A percentile compares a stretch with the other conserved stretches of the same genome.
Conservation (phyloP, 2,888 invertebrate genomes). For the Limnephilus lunatus region DNA sequence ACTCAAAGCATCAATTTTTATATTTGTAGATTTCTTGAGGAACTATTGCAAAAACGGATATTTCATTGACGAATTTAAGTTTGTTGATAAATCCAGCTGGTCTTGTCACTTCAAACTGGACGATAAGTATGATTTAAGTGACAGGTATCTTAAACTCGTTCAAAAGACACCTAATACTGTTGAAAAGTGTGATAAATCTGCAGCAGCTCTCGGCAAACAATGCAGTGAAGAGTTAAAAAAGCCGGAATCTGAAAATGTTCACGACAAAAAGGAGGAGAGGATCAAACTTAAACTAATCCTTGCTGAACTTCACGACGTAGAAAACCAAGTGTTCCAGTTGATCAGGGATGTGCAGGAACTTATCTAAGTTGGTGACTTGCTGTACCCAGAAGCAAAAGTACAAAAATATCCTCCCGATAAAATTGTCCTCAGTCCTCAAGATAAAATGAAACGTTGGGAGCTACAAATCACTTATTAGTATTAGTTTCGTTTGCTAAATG, state of each 20-base stretch:
- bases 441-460: slow-evolving; percentile 72
- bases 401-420: too few species aligned
- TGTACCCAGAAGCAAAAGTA: too few species aligned
- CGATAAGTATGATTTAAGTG: background rate
- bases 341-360: background rate
- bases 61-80: background rate
- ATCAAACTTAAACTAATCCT: background rate
- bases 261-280: background rate
- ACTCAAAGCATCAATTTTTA: background rate
- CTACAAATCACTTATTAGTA: background rate
- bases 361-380: background rate
- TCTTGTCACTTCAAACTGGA: slow-evolving; percentile 2
- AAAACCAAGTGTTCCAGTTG: slow-evolving; percentile 3
- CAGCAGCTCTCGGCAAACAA: background rate
- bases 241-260: background rate
- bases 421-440: slow-evolving; percentile 67
- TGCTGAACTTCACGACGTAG: background rate
- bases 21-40: slow-evolving; percentile 27
- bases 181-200: background rate
- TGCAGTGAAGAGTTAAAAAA: background rate
- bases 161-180: background rate
- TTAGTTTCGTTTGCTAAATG: background rate
- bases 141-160: background rate
- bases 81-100: slow-evolving; percentile 7
- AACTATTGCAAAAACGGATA: background rate